Evolutionary conservation across 2,888 invertebrate species (phyloP).

Genomic region (Leucozona laternaria): DNA sequence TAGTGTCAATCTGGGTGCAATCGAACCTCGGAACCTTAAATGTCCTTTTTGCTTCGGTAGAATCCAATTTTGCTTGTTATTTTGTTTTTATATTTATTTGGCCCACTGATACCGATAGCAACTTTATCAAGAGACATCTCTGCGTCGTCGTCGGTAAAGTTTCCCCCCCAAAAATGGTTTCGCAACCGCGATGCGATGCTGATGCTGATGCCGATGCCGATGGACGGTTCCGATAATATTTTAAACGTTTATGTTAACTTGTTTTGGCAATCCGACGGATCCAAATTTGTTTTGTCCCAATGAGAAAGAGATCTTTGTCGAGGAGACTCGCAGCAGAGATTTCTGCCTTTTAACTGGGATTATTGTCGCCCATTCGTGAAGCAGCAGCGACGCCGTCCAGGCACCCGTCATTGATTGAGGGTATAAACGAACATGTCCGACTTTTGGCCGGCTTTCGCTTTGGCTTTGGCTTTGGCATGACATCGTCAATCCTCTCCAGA

Average conservation of each 20-base stretch:
- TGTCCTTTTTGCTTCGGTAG: conserved; percentile 53
- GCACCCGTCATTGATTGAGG: conserved; percentile 64
- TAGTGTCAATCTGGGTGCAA: conserved; percentile 74
- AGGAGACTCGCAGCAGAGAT: conserved; percentile 42
- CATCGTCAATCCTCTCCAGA: conserved; percentile 72
- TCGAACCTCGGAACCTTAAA: conserved; percentile 47
- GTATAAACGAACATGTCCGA: conserved; percentile 67
- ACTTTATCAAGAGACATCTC: conserved; percentile 73
- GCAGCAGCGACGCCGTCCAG: conserved; percentile 33
- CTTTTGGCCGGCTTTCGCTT: conserved; percentile 71
- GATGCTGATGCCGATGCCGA: no score
- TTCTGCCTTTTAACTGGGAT: conserved; percentile 72
- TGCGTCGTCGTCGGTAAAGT: conserved; percentile 10
- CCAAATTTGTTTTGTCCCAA: conserved; percentile 72
- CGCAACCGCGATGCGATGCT: conserved; percentile 52
- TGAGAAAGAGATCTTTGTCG: conserved; percentile 66
- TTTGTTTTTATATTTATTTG: not conserved
- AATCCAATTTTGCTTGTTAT: conserved; percentile 1
- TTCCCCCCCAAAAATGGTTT: conserved; percentile 61
- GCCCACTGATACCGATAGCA: conserved; percentile 67
- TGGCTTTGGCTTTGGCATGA: conserved; percentile 74
- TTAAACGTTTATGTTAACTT: conserved; percentile 76
- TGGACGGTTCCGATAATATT: conserved; percentile 71
- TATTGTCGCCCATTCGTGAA: conserved; percentile 73
- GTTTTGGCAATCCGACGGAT: conserved; percentile 75